Evolutionary conservation across 1,140 invertebrate genomes (phyloP).

Genomic region (Drosophila chauvacae): DNA sequence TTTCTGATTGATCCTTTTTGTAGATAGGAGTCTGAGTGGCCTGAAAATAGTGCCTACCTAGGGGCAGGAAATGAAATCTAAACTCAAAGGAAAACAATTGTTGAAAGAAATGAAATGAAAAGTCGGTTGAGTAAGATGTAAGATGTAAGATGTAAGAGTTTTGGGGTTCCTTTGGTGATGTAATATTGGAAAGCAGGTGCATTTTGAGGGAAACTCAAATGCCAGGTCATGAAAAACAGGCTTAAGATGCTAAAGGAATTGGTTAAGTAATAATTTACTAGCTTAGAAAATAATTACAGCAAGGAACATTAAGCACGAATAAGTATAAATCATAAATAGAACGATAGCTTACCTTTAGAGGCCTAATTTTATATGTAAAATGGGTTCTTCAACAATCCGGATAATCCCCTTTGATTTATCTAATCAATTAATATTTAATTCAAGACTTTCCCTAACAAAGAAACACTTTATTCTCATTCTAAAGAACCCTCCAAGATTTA

Average conservation of each 20-base stretch:
- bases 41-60: slow-evolving; percentile 10
- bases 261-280: background rate
- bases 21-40: slow-evolving; percentile 15
- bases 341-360: no score
- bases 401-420: background rate
- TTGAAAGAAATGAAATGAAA: slow-evolving; percentile 2
- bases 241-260: background rate
- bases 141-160: slow-evolving; percentile 1
- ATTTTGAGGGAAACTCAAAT: background rate
- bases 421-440: background rate
- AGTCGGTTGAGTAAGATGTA: slow-evolving; percentile 5
- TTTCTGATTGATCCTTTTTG: slow-evolving; percentile 24
- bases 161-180: slow-evolving; percentile 1
- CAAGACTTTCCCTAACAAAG: no score
- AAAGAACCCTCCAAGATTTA: background rate
- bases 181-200: background rate
- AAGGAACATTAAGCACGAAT: background rate
- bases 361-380: no score
- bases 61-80: slow-evolving; percentile 31
- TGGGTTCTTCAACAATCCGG: background rate
- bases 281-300: background rate
- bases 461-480: background rate
- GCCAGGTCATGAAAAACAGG: background rate
- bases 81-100: slow-evolving; percentile 1
- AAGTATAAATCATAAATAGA: no score